These are phyloP conservation scores for Helobdella robusta DNA, from an alignment of 2,888 invertebrate species.

Conservation along the genomic window DNA sequence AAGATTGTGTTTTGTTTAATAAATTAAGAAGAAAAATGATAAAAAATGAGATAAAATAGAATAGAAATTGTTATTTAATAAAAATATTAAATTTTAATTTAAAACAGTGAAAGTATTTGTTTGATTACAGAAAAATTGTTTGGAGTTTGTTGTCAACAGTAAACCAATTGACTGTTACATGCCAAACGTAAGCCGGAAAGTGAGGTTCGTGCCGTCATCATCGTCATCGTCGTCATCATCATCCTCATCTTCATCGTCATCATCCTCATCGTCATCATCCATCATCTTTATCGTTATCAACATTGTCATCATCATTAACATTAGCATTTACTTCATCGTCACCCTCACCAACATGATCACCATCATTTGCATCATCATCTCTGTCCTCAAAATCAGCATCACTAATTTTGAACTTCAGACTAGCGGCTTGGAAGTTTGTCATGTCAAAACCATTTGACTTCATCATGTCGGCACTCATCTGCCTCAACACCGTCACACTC, in stretches of 20 bases:
- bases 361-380: no score
- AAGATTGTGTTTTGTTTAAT: background rate
- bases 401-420: conserved; percentile 6
- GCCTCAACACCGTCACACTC: conserved; percentile 24
- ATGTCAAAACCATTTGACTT: conserved; percentile 25
- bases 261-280: background rate
- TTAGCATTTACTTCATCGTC: no score
- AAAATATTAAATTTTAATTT: background rate
- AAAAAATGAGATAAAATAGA: background rate
- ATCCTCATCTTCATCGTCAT: no score
- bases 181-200: conserved; percentile 16
- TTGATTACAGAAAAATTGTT: conserved; percentile 23
- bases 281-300: background rate
- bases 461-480: conserved; percentile 19
- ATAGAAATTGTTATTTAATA: background rate
- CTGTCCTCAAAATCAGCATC: background rate
- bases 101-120: background rate
- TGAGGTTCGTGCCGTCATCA: no score
- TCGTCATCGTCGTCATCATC: no score
- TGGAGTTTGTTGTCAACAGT: conserved; percentile 27
- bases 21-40: background rate
- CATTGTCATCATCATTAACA: no score
- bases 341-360: no score
- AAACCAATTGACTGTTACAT: conserved; percentile 24
- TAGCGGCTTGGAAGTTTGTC: conserved; percentile 17